phyloP scores from a whole-genome alignment of 92 coral and sea anemone species.

The Nematostella vectensis region DNA sequence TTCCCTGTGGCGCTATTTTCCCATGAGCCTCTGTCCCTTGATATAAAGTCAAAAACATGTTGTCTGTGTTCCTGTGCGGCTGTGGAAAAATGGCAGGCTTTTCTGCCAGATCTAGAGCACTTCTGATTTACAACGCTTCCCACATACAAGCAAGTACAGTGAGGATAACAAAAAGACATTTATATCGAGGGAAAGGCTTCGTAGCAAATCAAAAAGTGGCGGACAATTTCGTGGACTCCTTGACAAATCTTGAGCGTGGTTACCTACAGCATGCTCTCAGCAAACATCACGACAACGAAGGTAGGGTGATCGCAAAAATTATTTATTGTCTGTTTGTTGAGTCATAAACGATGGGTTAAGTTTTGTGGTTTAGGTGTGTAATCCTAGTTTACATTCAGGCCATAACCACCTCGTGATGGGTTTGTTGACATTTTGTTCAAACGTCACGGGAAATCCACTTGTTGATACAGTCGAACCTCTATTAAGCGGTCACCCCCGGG shows the following conservation, averaged over 20 bases:
- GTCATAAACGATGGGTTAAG: too few relatives aligned
- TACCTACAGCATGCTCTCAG: slow-evolving; percentile 55
- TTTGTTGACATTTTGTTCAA: too few relatives aligned
- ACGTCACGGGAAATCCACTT: too few relatives aligned
- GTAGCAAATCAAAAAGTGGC: slow-evolving; percentile 59
- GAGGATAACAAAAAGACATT: slow-evolving; percentile 8
- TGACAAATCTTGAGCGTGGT: slow-evolving; percentile 31
- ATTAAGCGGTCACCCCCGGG: too few relatives aligned
- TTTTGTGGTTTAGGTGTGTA: too few relatives aligned
- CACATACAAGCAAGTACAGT: slow-evolving; percentile 1
- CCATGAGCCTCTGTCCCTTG: not conserved
- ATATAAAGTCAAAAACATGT: not conserved
- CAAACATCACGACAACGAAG: slow-evolving; percentile 14
- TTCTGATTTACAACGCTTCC: slow-evolving; percentile 1
- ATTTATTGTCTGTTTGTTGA: too few relatives aligned
- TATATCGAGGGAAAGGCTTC: slow-evolving; percentile 39
- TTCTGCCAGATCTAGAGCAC: not conserved
- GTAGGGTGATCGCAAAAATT: not conserved
- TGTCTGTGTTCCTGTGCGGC: slow-evolving; percentile 7
- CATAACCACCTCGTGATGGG: too few relatives aligned
- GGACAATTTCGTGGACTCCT: slow-evolving; percentile 48
- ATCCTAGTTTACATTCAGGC: too few relatives aligned
- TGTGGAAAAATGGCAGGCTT: slow-evolving; percentile 19
- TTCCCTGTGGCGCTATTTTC: slow-evolving; percentile 7
- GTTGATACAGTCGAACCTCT: too few relatives aligned